Conservation (phyloP, 2,888 invertebrate genomes). For the Drosophila peninsularis region DNA sequence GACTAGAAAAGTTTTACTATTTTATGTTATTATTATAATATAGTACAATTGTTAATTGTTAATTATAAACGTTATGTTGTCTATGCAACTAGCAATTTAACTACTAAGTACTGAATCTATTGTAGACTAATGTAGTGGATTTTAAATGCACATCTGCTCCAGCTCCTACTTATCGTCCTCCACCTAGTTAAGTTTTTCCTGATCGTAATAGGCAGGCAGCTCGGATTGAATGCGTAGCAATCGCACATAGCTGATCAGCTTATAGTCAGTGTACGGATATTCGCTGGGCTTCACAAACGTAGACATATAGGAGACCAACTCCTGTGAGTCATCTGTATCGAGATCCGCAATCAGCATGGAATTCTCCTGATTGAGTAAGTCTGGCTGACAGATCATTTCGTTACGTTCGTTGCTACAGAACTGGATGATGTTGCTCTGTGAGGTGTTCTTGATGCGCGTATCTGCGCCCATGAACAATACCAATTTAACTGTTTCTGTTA, state of each 20-base stretch:
- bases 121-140: constrained; percentile 6
- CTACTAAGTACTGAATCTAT: constrained; percentile 46
- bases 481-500: constrained; percentile 90
- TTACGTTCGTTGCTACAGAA: constrained; percentile 86
- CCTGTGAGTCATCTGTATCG: constrained; percentile 90
- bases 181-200: constrained; percentile 68
- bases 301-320: constrained; percentile 91
- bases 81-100: constrained; percentile 62
- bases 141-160: constrained; percentile 56
- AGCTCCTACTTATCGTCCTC: background rate
- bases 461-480: constrained; percentile 91
- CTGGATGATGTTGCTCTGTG: constrained; percentile 91
- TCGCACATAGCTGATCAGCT: constrained; percentile 88
- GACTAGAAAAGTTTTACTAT: constrained; percentile 51
- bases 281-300: constrained; percentile 85
- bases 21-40: constrained; percentile 42
- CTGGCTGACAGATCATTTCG: constrained; percentile 89
- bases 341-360: constrained; percentile 91
- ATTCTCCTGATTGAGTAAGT: constrained; percentile 89
- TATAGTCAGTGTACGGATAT: constrained; percentile 85
- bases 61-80: constrained; percentile 51
- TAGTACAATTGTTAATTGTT: constrained; percentile 39
- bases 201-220: constrained; percentile 89
- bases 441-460: constrained; percentile 91
- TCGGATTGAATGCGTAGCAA: constrained; percentile 90